Conservation (phyloP, 2,113 vertebrate species). For the Azemiops feae region DNA sequence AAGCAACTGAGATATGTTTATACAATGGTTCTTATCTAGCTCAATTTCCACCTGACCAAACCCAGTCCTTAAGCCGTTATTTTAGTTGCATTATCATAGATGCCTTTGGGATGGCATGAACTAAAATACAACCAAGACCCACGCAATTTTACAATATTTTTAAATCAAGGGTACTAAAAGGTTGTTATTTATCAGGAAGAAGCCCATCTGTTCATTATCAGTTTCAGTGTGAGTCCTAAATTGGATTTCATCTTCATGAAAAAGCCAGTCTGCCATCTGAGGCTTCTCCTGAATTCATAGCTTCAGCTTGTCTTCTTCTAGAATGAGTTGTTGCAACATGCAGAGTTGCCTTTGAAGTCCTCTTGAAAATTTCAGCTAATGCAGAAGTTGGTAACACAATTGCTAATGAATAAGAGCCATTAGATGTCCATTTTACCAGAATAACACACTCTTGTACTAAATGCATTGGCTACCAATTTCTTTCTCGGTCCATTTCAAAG, state of each 20-base stretch:
- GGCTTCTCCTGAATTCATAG: not conserved
- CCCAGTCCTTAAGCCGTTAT: not conserved
- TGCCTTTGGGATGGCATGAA: not conserved
- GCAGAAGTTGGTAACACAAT: not conserved
- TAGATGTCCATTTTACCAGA: not conserved
- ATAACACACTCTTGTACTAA: not conserved
- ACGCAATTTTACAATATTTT: not conserved
- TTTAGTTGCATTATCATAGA: not conserved
- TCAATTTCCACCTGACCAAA: not conserved
- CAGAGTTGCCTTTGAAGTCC: not conserved
- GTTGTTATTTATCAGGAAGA: not conserved
- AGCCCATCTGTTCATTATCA: not conserved
- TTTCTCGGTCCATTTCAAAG: not conserved
- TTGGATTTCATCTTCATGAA: not conserved
- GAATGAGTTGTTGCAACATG: not conserved
- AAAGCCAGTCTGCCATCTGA: not conserved
- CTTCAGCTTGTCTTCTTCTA: not conserved
- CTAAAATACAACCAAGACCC: not conserved
- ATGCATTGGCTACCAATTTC: not conserved
- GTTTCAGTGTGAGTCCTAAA: not conserved
- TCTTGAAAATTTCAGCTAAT: not conserved
- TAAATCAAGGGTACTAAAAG: not conserved
- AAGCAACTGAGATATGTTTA: not conserved
- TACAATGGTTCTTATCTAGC: not conserved
- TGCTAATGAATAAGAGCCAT: not conserved